Evolutionary conservation across 2,797 vertebrate genomes (phyloP), one percentile per base, ranked within the genome.

Genomic region (Pogoniulus pusillus): DNA sequence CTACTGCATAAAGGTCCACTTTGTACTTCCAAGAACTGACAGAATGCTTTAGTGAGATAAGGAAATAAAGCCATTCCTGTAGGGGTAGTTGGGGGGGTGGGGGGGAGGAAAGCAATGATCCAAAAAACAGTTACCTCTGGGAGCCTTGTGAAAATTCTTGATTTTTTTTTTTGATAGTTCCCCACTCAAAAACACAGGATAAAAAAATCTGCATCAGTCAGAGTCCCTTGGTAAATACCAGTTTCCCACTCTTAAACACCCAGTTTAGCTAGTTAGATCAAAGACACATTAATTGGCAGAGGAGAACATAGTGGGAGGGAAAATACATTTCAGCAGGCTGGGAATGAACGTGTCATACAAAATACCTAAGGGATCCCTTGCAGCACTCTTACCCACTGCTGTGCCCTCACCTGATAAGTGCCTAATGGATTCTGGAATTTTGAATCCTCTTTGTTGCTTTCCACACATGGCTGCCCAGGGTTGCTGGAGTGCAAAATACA

Each of bases 11-110:
- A 93, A 88, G 81, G 90, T 92, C 84, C 72, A 80, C 90, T 94
- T 93, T 91, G 83, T 86, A 92, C 80, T 90, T 93, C 69, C 83
- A 72, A 92, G 91, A 91, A 94, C 92, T 95, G 84, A 93, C 83
- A 88, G 94, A 94, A 95, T 95, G 90, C 89, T 91, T 87, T 91
- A 91, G 88, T 82, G 85, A 92, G 91, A 93, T 92, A 93, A 94
- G 93, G 58, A 91, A 93, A 91, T 54, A 60, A 6, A 92, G 86
- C 74, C 78, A 69, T 82, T 93, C 51, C 90, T 89, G 84, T 89
- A 74, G 65, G 75, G 54, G 62, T 90, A 37, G 81, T 85, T 94
- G 86, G 87, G 81, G 80, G 75, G 53, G 5, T 39, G 39, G 7
- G 13, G 39, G 39, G 7, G 13, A 16, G 16, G 16, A 41, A 41